Conservation (phyloP, 1,140 invertebrate species). For the Hydropsyche tenuis region DNA sequence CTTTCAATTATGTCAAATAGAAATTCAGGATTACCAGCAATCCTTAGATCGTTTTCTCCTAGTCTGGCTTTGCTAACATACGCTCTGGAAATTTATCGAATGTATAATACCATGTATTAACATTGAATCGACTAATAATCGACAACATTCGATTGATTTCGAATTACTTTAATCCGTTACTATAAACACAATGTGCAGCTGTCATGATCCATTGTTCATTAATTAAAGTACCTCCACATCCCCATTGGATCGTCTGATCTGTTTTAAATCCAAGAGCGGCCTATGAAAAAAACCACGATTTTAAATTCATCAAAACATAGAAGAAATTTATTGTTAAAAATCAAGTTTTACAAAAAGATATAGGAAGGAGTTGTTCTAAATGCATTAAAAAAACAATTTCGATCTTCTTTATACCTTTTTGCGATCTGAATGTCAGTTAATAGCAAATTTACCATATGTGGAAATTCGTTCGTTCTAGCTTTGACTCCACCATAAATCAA, state of each 20-base stretch:
- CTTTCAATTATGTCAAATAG: neutral
- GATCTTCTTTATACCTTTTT: too few relatives aligned
- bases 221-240: constrained; percentile 48
- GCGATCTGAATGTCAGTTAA: too few relatives aligned
- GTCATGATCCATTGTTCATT: constrained; percentile 50
- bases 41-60: constrained; percentile 9
- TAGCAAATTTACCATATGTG: too few relatives aligned
- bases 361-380: too few relatives aligned
- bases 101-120: too few relatives aligned
- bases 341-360: too few relatives aligned
- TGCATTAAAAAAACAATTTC: too few relatives aligned
- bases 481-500: constrained; percentile 23
- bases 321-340: too few relatives aligned
- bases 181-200: constrained; percentile 50
- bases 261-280: neutral
- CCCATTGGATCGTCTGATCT: neutral
- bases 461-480: constrained; percentile 31
- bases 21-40: neutral
- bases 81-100: neutral
- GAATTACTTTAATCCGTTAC: neutral
- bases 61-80: constrained; percentile 35
- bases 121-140: neutral
- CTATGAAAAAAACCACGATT: too few relatives aligned
- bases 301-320: neutral
- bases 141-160: neutral